Base-by-base conservation (phyloP, 2,113 vertebrate genomes). In the Tamias sibiricus region DNA sequence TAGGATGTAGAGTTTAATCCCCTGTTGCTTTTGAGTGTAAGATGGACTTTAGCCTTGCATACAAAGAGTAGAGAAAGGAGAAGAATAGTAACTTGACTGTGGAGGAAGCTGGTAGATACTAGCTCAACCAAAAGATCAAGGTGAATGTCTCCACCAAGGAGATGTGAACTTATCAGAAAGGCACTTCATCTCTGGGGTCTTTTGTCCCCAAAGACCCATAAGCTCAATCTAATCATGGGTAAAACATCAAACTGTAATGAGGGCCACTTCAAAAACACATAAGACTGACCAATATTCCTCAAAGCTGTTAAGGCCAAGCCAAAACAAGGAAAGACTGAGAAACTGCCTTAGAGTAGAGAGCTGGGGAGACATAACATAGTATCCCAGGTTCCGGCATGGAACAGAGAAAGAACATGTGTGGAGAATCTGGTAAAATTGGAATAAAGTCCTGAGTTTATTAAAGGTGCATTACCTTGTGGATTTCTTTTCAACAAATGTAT, bases 401-500 rank as follows among this genome's bases (percentile, higher is more conserved):
- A 24, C 0, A 16, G 44, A 52, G 49, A 24, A 28, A 68, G 32
- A 89, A 44, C 14, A 13, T 20, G 6, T n/a, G 4, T 26, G 16
- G 32, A 32, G 6, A 91, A 66, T 10, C 2, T 6, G 44, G 6
- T 62, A 54, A 88, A 64, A 79, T 44, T 35, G 1, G n/a, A 62
- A 44, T 47, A 19, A 37, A 76, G 44, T 57, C n/a, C 37, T 59
- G 13, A 37, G 30, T 68, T 62, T 28, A 28, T 62, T 49, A 69
- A 57, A 79, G 37, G 26, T 24, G 30, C 22, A 28, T 28, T 52
- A 62, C 44, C 54, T 16, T 8, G 0, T 9, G 28, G 35, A 71
- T 42, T 32, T 69, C 57, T n/a, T 75, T 64, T n/a, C 87, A 44
- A 85, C 59, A 95, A 88, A 93, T n/a, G 3, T 14, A 16, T 30